Conservation (phyloP, 1,140 invertebrate species). For the Coboldia fuscipes region DNA sequence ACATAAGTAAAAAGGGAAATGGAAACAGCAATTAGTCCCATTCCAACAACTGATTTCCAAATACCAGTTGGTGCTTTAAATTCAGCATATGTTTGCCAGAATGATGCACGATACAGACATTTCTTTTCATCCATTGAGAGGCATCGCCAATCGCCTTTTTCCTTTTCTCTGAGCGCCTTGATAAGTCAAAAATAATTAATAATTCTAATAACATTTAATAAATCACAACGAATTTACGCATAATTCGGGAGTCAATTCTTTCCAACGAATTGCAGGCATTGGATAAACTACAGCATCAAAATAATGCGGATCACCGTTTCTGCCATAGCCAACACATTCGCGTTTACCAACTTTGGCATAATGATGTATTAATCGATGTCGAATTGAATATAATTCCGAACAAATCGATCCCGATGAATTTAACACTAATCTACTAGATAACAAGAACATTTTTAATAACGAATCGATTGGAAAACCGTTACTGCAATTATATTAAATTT, state of each 20-base stretch:
- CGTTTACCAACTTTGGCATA: slow-evolving; percentile 48
- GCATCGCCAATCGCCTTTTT: slow-evolving; percentile 88
- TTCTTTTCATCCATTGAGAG: slow-evolving; percentile 83
- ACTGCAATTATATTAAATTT: too few species aligned
- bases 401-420: too few species aligned
- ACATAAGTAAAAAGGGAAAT: slow-evolving; percentile 46
- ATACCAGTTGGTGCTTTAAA: slow-evolving; percentile 68
- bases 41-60: slow-evolving; percentile 62
- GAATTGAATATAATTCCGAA: too few species aligned
- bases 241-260: slow-evolving; percentile 32
- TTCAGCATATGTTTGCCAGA: slow-evolving; percentile 83
- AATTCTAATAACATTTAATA: not conserved
- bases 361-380: too few species aligned
- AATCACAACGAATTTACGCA: slow-evolving; percentile 18
- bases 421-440: too few species aligned
- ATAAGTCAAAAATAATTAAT: slow-evolving; percentile 11
- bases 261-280: slow-evolving; percentile 78
- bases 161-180: slow-evolving; percentile 61
- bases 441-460: too few species aligned
- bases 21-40: slow-evolving; percentile 28
- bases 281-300: slow-evolving; percentile 62
- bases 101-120: slow-evolving; percentile 71
- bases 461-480: too few species aligned
- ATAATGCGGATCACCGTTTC: slow-evolving; percentile 62
- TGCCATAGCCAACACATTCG: slow-evolving; percentile 77